Evolutionary conservation across 64 coral and sea anemone species (phyloP).

Genomic region (Montipora efflorescens): DNA sequence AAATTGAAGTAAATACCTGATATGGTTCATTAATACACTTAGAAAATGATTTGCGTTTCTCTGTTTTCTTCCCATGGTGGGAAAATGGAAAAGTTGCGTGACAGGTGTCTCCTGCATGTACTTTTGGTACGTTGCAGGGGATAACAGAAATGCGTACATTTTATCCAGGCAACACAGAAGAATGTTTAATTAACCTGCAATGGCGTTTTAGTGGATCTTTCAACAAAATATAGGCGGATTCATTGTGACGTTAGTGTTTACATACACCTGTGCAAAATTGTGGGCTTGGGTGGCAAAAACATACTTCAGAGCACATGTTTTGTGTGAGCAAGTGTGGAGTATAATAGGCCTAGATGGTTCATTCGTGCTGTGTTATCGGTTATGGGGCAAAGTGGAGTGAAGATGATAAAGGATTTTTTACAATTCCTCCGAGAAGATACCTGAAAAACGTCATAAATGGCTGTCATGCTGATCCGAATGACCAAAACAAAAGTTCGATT

Average conservation of each 20-base stretch:
- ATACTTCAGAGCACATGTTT: neutral
- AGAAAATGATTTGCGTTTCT: too few species aligned
- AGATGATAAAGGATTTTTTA: conserved; percentile 30
- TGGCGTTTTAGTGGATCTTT: too few species aligned
- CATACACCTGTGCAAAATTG: neutral
- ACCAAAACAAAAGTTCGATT: conserved; percentile 18
- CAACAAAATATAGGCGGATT: neutral
- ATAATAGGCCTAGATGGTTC: neutral
- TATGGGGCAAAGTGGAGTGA: neutral
- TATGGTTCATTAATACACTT: too few species aligned
- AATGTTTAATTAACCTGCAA: too few species aligned
- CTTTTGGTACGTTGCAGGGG: too few species aligned
- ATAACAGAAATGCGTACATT: too few species aligned
- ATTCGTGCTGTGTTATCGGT: conserved; percentile 40
- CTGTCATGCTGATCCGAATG: conserved; percentile 19
- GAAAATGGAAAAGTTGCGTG: too few species aligned
- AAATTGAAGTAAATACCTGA: too few species aligned
- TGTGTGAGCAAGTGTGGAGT: neutral
- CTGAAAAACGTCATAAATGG: conserved; percentile 32
- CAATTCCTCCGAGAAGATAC: neutral
- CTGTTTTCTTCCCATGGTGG: too few species aligned
- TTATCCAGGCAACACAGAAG: too few species aligned
- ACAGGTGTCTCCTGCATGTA: too few species aligned
- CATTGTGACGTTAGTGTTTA: neutral
- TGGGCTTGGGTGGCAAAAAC: neutral